phyloP scores from a whole-genome alignment of 2,888 invertebrate species.

The Amphipyra berbera region DNA sequence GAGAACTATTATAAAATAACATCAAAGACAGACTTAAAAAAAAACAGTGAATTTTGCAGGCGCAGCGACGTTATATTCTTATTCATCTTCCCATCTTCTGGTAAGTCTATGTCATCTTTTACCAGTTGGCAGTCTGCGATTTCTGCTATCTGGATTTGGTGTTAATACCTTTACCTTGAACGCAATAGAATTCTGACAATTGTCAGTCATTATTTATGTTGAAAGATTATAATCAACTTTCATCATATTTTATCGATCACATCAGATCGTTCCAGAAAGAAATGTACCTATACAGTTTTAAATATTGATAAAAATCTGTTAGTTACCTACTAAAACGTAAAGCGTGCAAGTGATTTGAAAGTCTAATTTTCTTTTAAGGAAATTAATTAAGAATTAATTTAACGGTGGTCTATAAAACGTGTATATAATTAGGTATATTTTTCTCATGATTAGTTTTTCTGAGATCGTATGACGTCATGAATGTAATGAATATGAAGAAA shows the following conservation, averaged over 20 bases:
- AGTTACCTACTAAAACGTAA: conserved; percentile 8
- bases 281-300: conserved; percentile 10
- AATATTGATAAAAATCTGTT: conserved; percentile 36
- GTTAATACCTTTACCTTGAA: too few species aligned
- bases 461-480: conserved; percentile 17
- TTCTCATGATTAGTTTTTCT: too few species aligned
- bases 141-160: too few species aligned
- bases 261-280: conserved; percentile 6
- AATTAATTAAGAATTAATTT: conserved; percentile 48
- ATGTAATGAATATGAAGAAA: too few species aligned
- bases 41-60: too few species aligned
- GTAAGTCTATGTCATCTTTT: too few species aligned
- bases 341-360: conserved; percentile 43
- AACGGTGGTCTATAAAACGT: conserved; percentile 31
- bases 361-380: conserved; percentile 40
- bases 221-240: not conserved
- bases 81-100: too few species aligned
- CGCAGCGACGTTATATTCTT: too few species aligned
- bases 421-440: conserved; percentile 28
- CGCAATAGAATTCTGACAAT: too few species aligned
- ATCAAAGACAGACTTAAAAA: too few species aligned
- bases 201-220: not conserved
- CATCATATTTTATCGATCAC: conserved; percentile 4
- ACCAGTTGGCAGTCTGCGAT: too few species aligned
- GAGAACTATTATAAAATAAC: too few species aligned